A percentile compares a stretch with the other conserved stretches of the same genome.
Evolutionary conservation across 2,797 vertebrate species (phyloP).

Genomic region (Hydrocynus forskahlii): DNA sequence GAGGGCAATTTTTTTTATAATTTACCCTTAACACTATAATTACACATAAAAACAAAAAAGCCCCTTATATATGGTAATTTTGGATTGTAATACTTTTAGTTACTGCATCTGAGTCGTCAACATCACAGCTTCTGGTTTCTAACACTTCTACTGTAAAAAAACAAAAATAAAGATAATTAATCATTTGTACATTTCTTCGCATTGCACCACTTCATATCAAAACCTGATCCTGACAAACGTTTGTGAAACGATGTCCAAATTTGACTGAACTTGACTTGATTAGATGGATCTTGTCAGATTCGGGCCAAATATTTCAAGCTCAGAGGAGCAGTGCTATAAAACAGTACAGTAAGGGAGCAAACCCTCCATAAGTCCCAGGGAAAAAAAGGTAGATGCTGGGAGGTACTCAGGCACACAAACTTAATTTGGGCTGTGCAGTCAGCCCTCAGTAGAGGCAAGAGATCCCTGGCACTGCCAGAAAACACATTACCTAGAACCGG

Average conservation of each 20-base stretch:
- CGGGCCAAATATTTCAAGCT: neutral
- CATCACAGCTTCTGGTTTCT: too few species aligned
- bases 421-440: neutral
- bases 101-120: too few species aligned
- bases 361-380: constrained; percentile 9
- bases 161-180: too few species aligned
- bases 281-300: neutral
- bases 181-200: too few species aligned
- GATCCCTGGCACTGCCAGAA: neutral
- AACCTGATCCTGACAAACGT: too few species aligned
- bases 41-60: too few species aligned
- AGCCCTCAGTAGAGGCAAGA: neutral
- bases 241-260: neutral
- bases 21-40: too few species aligned
- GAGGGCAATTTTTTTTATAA: too few species aligned
- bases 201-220: too few species aligned
- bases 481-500: neutral
- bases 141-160: too few species aligned
- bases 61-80: too few species aligned
- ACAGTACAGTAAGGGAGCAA: neutral
- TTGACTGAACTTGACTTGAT: neutral
- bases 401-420: constrained; percentile 11
- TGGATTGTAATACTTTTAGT: too few species aligned
- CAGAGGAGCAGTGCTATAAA: neutral
- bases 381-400: constrained; percentile 7